Evolutionary conservation across 1,140 invertebrate species (phyloP), one percentile per base, ranked within the genome.

Genomic region (Ephestia elutella): DNA sequence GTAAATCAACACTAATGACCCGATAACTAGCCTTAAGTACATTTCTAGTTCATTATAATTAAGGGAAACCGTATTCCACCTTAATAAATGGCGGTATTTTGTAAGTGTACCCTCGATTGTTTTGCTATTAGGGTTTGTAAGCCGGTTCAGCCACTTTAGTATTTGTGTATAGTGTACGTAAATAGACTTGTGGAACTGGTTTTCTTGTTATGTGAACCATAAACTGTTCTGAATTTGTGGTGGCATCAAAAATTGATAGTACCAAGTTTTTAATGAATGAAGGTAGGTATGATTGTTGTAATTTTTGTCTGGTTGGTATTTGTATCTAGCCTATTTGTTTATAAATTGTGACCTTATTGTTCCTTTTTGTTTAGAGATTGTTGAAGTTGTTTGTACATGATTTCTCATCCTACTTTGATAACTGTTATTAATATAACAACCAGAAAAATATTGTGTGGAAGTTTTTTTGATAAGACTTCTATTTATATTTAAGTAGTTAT

Each of bases 141-240:
- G 38, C 38, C 38, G 38, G 38, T 44, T 7, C 5, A 10, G 38
- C 13, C 10, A 17, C 13, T 17, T 15, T 44, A 15, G 15, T 44
- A 44, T 44, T 44, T 44, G 38, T 44, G 38, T 44, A 17, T 44
- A 15, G 38, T 15, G 38, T 44, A 44, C 38, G 38, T 13, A 44
- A 44, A 44, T 44, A 44, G 38, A 44, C 38, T 44, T 44, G 38
- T 15, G n/a, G 5, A 44, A 44, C 38, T 15, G 15, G 38, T 44
- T 44, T 32, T 44, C 38, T 44, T 44, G 38, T 44, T 44, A 44
- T 44, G 13, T 44, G 38, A 44, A 44, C 38, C n/a, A 15, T 44
- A 44, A n/a, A 44, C 2, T 44, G 38, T 15, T 44, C 38, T 44
- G 15, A 44, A 44, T 44, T n/a, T 8, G 2, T 44, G n/a, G 38